Percentiles rank a stretch among this genome's conserved stretches.
These are phyloP conservation scores for Callorhinus ursinus DNA, from an alignment of 2,113 vertebrate genomes.

Conservation along the genomic window DNA sequence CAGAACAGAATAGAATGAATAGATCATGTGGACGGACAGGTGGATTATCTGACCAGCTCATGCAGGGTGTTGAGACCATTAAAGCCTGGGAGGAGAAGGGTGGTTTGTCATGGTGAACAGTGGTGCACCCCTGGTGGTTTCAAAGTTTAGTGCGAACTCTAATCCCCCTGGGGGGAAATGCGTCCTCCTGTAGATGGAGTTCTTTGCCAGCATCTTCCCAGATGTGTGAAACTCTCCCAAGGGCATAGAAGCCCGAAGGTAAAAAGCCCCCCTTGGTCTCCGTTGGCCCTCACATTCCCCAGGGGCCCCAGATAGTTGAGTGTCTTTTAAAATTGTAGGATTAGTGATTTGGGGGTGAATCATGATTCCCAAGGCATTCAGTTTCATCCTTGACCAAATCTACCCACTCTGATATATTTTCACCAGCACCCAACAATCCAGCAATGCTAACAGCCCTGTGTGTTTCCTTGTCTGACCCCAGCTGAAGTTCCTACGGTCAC, in stretches of 20 bases:
- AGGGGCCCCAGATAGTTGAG: not conserved
- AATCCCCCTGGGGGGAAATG: rapidly evolving
- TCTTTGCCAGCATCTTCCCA: rapidly evolving
- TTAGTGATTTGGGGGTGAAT: not conserved
- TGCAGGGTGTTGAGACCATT: no score
- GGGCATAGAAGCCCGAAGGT: not conserved
- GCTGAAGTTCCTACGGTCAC: not conserved
- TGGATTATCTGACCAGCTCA: not conserved
- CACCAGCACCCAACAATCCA: no score
- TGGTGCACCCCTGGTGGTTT: rapidly evolving
- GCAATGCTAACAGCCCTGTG: no score
- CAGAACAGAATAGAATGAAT: not conserved
- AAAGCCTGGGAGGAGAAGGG: no score
- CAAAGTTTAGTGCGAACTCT: not conserved
- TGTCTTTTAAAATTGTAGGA: not conserved
- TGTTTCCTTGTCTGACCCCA: no score
- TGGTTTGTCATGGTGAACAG: rapidly evolving
- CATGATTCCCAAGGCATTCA: not conserved
- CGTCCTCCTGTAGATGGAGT: not conserved
- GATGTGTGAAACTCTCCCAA: not conserved
- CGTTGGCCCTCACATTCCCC: rapidly evolving
- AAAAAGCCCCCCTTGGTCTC: not conserved
- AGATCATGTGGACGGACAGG: rapidly evolving
- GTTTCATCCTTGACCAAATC: not conserved
- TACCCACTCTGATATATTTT: not conserved